Base-by-base conservation (phyloP, 2,888 invertebrate genomes). In the Melikaiella ostensackeni region DNA sequence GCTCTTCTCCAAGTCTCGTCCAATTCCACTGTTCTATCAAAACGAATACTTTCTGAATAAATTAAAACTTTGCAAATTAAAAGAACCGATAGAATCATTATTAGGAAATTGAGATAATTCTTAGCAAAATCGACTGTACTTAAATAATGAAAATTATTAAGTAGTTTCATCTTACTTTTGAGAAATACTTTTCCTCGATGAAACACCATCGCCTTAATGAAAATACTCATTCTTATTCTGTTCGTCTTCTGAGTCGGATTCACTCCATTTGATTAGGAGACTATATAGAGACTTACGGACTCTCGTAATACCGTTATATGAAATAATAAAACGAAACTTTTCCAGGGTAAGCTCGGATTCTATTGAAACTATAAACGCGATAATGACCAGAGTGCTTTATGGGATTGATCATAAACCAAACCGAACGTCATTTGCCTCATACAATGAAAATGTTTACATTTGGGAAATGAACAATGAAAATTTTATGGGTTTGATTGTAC, bases 361-460 rank as follows among this genome's bases (percentile, higher is more conserved):
- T 35, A 42, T 35, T 63, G 38, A 42, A 64, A 42, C 35, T 5
- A 64, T 38, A 66, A 66, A 66, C 8, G 24, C 66, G 24, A 46
- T 27, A 64, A 64, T 64, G 35, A 42, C 27, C 8, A 2, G 21
- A 64, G 66, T 63, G 35, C 63, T 63, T n/a, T 64, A 64, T 64
- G 42, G 24, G 38, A 24, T 27, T 46, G 66, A 66, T 27, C 66
- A 21, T 66, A 66, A 64, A 42, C 21, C 38, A 24, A 42, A 21
- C 21, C 38, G 38, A 64, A 21, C 63, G 63, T 64, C 63, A 64
- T 64, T 64, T 64, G 42, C 24, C 19, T 27, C 2, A 16, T 46
- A 24, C 13, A 66, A 66, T 66, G 38, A 66, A 66, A 66, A 66
- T 66, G 66, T 66, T 66, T 66, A 66, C 27, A 24, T 46, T 46